Conservation (phyloP, 2,113 vertebrate species). For the Chelonoidis abingdonii region DNA sequence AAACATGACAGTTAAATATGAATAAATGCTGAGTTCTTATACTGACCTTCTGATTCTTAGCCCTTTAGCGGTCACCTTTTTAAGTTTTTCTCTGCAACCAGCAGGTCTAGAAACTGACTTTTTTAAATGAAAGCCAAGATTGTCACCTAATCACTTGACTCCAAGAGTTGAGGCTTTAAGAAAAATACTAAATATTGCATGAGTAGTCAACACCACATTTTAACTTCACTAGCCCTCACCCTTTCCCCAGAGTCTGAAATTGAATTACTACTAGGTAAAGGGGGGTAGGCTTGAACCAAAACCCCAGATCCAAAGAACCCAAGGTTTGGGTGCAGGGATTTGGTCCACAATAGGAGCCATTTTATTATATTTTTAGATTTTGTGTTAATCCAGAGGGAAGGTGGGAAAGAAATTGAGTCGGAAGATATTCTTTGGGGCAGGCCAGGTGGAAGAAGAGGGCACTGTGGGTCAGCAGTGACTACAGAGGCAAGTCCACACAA, state of each 20-base stretch:
- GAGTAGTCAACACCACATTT: not conserved
- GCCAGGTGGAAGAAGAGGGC: not conserved
- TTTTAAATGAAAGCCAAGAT: not conserved
- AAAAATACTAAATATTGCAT: not conserved
- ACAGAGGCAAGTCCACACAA: not conserved
- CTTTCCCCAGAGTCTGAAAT: not conserved
- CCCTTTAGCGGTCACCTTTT: constrained; percentile 41
- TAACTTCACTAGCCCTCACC: not conserved
- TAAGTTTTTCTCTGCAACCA: constrained; percentile 13
- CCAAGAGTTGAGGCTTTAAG: not conserved
- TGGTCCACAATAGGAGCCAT: not conserved
- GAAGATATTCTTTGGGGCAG: not conserved
- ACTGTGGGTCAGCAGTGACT: not conserved
- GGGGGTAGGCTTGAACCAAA: not conserved
- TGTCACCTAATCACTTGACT: not conserved
- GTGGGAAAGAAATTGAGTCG: not conserved
- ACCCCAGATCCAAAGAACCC: not conserved
- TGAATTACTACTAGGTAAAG: not conserved
- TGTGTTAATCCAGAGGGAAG: not conserved
- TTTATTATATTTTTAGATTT: not conserved
- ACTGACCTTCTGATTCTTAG: constrained; percentile 45
- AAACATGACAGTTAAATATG: constrained; percentile 57
- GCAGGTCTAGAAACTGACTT: constrained; percentile 26
- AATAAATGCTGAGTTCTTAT: constrained; percentile 56
- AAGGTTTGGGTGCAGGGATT: not conserved